A percentile compares a stretch with the other conserved stretches of the same genome.
Evolutionary conservation across 2,888 invertebrate species (phyloP).

Genomic region (Drosophila gaucha): DNA sequence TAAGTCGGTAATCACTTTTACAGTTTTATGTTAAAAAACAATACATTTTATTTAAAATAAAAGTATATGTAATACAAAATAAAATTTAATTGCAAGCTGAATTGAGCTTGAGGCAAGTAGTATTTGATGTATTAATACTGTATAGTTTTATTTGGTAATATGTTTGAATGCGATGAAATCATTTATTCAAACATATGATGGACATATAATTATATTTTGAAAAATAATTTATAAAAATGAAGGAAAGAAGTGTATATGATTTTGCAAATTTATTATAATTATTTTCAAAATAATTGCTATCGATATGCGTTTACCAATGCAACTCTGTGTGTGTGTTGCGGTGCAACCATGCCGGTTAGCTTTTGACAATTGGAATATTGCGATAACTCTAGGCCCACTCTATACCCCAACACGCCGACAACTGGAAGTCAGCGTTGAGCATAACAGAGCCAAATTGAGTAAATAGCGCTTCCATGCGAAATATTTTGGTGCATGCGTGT

Average conservation of each 20-base stretch:
- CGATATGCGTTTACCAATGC: constrained; percentile 15
- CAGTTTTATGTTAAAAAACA: constrained; percentile 4
- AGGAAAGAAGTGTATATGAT: too few species aligned
- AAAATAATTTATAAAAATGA: too few species aligned
- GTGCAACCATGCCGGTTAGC: constrained; percentile 53
- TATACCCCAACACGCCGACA: neutral
- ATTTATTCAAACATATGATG: neutral
- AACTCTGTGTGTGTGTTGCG: constrained; percentile 20
- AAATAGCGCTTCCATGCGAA: constrained; percentile 56
- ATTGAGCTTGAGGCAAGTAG: neutral
- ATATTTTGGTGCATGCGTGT: constrained; percentile 64
- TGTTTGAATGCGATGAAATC: neutral
- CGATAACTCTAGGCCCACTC: neutral
- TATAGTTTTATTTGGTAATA: neutral
- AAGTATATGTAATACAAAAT: neutral
- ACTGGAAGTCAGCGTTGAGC: constrained; percentile 33
- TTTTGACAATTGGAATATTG: constrained; percentile 58
- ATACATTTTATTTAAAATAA: neutral
- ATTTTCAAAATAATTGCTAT: constrained; percentile 7
- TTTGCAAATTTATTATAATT: neutral
- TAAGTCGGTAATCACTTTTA: neutral
- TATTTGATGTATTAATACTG: neutral
- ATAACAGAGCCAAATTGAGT: constrained; percentile 34
- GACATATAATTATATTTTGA: neutral
- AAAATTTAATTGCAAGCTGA: neutral